Evolutionary conservation across 53 echinoderm and acorn worm genomes (phyloP), one percentile per base, ranked within the genome.

Genomic region (Henricia sp.): DNA sequence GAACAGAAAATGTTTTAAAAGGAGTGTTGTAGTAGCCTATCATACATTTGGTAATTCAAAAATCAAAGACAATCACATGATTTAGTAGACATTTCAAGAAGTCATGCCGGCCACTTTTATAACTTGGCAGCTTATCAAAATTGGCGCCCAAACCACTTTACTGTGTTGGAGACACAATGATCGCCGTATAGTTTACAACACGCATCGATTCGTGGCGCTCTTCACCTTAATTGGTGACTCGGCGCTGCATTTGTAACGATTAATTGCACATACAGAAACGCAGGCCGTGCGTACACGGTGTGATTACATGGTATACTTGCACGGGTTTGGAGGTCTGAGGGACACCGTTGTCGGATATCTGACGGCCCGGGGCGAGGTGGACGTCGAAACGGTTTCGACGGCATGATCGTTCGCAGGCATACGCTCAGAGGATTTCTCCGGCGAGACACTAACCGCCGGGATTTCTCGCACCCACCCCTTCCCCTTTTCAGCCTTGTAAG

Each of bases 321-420:
- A 64, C 63, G 80, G 63, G 80, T 80, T 80, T 32, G n/a, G 33
- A 43, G 44, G 65, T 64, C 65, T 64, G 4, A 44, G 33, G 65
- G 80, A 65, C 80, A 50, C 39, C 65, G 23, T 34, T 23, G 17
- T 46, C 80, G 48, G 63, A 28, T 64, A 63, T 63, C 35, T 32
- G 16, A 41, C 63, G 62, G 77, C 77, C 77, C 42, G 19, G 28
- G 80, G 80, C 80, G 44, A 64, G 48, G 80, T 64, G 64, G 80
- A 63, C 80, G 64, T 80, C 58, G 80, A 80, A 43, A 80, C 80
- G 80, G 46, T 57, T 80, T 80, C 26, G 63, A 80, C 80, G 80
- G 80, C n/a, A 50, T 46, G 80, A 80, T 80, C 80, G 80, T 80
- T 80, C 80, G 37, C 80, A 33, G 80, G 80, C 80, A 80, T 63